A percentile compares a stretch with the other conserved stretches of the same genome.
Conservation (phyloP, 2,888 invertebrate species). For the Tetranychus truncatus region DNA sequence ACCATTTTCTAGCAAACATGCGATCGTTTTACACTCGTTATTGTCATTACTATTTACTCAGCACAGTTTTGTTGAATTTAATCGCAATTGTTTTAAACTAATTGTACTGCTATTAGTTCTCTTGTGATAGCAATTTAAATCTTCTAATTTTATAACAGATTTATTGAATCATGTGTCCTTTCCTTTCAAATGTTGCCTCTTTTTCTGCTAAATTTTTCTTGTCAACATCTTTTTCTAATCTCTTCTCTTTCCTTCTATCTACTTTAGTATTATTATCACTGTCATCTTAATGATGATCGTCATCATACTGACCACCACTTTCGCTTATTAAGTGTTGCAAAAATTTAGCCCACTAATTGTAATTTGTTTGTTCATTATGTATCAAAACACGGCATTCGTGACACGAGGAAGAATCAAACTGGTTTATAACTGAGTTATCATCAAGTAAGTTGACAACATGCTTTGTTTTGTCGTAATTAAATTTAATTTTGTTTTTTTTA, state of each 20-base stretch:
- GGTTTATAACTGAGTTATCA: background rate
- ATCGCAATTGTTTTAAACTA: background rate
- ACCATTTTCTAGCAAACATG: too few relatives aligned
- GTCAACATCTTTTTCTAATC: too few relatives aligned
- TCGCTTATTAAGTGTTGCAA: too few relatives aligned
- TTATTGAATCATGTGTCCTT: background rate
- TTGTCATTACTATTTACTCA: too few relatives aligned
- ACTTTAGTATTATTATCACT: too few relatives aligned
- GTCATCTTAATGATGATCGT: too few relatives aligned
- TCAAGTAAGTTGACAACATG: background rate
- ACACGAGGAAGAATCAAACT: background rate
- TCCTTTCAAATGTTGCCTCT: background rate
- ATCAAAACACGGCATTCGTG: background rate
- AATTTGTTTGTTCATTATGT: too few relatives aligned
- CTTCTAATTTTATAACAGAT: background rate
- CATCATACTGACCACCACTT: too few relatives aligned
- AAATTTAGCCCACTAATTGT: too few relatives aligned
- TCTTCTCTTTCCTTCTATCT: too few relatives aligned
- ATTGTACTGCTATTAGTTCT: background rate
- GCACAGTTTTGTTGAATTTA: too few relatives aligned
- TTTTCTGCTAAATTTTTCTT: background rate
- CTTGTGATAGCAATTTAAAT: background rate
- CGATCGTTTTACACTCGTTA: too few relatives aligned
- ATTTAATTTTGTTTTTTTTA: background rate
- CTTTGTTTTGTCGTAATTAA: background rate